phyloP scores from a whole-genome alignment of 2,113 vertebrate species.

The Nesogale talazaci region DNA sequence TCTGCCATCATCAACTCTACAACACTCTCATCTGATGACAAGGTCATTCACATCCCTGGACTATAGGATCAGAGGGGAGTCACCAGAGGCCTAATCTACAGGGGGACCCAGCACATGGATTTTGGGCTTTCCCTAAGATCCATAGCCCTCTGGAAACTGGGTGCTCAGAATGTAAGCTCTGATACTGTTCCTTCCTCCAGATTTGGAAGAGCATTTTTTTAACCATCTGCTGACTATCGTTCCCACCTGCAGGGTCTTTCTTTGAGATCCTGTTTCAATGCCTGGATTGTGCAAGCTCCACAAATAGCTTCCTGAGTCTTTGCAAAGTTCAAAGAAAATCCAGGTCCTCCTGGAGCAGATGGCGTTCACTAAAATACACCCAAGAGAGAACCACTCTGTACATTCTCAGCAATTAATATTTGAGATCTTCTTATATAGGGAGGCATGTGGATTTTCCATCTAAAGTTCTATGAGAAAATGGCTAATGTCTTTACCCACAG shows the following conservation, averaged over 20 bases:
- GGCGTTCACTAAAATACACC: background rate
- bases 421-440: background rate
- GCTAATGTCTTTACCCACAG: background rate
- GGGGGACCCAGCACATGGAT: no score
- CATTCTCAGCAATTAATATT: background rate
- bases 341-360: background rate
- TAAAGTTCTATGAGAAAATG: background rate
- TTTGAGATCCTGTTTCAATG: background rate
- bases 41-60: no score
- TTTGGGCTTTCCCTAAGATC: no score
- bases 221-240: conserved; percentile 47
- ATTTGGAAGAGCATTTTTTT: no score
- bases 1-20: no score
- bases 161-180: no score
- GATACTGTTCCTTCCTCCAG: no score
- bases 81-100: no score
- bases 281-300: background rate
- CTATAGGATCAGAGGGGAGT: no score
- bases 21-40: no score
- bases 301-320: conserved; percentile 33
- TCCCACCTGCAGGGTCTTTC: conserved; percentile 34
- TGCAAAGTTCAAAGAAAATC: conserved; percentile 37
- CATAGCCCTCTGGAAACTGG: no score
- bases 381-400: background rate
- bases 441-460: background rate